Evolutionary conservation across 2,888 invertebrate species (phyloP).

Genomic region (Hyalella azteca): DNA sequence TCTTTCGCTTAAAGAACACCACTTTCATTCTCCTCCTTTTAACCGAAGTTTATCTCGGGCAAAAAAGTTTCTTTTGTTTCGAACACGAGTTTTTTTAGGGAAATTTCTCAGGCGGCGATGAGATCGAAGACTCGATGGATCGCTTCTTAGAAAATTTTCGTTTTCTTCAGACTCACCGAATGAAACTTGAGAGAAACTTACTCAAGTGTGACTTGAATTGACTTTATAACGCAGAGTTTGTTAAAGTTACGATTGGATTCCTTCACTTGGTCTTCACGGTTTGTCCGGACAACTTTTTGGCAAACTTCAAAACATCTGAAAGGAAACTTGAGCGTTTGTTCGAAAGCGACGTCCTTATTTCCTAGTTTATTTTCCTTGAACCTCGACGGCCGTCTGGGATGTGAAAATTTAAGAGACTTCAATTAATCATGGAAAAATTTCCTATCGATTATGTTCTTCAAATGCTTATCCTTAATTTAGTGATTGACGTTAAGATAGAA

Average conservation of each 20-base stretch:
- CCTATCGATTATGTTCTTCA: background rate
- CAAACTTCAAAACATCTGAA: slow-evolving; percentile 24
- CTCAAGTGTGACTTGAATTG: slow-evolving; percentile 28
- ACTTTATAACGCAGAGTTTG: slow-evolving; percentile 25
- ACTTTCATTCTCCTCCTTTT: too few relatives aligned
- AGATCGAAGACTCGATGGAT: slow-evolving; percentile 1
- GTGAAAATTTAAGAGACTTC: background rate
- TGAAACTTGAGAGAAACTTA: slow-evolving; percentile 4
- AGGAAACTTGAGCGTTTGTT: slow-evolving; percentile 5
- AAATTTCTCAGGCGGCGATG: background rate
- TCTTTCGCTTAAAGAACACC: too few relatives aligned
- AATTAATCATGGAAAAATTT: background rate
- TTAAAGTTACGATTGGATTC: slow-evolving; percentile 30
- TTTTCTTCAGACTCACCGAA: background rate
- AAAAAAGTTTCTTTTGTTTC: background rate
- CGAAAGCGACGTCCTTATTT: background rate
- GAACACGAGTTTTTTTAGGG: too few relatives aligned
- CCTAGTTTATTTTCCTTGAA: background rate
- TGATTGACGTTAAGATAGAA: too few relatives aligned
- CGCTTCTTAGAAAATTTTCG: background rate
- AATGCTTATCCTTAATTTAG: too few relatives aligned
- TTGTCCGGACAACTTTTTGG: slow-evolving; percentile 5
- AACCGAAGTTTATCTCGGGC: too few relatives aligned
- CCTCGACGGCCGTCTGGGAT: background rate
- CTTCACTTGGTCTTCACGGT: slow-evolving; percentile 14